Conservation (phyloP, 1,140 invertebrate genomes). For the Listronotus oregonensis region DNA sequence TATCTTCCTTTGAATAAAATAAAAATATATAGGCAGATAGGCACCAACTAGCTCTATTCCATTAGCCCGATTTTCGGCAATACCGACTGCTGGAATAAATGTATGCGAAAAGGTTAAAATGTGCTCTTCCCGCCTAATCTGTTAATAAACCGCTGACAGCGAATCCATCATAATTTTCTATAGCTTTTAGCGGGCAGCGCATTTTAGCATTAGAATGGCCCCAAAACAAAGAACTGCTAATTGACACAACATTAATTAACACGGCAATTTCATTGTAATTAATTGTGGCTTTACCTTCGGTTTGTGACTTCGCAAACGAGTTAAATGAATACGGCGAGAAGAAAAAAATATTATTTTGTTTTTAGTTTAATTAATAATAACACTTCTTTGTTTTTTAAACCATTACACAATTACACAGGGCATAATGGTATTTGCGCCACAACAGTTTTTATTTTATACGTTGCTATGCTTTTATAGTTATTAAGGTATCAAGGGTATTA, state of each 20-base stretch:
- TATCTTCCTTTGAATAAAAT: too few relatives aligned
- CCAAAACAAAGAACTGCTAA: slow-evolving; percentile 33
- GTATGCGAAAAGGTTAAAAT: slow-evolving; percentile 30
- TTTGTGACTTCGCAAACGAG: background rate
- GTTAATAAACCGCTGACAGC: slow-evolving; percentile 36
- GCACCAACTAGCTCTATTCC: background rate
- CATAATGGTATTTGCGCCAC: too few relatives aligned
- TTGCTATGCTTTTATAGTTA: too few relatives aligned
- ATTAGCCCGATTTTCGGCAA: background rate
- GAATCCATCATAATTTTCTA: slow-evolving; percentile 38
- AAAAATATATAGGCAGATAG: too few relatives aligned
- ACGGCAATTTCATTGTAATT: slow-evolving; percentile 27
- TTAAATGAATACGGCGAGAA: too few relatives aligned
- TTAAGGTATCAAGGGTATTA: too few relatives aligned
- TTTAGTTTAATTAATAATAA: too few relatives aligned
- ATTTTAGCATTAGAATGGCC: slow-evolving; percentile 29
- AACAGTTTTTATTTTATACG: too few relatives aligned
- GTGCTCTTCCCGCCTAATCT: slow-evolving; percentile 28
- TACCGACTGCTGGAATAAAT: slow-evolving; percentile 3
- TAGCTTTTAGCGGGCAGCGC: slow-evolving; percentile 32
- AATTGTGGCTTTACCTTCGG: slow-evolving; percentile 17
- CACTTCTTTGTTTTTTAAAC: too few relatives aligned
- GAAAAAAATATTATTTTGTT: too few relatives aligned
- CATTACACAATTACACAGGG: too few relatives aligned
- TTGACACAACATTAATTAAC: slow-evolving; percentile 39